Evolutionary conservation across 2,888 invertebrate genomes (phyloP), one percentile per base, ranked within the genome.

Genomic region (Phengaris arion): DNA sequence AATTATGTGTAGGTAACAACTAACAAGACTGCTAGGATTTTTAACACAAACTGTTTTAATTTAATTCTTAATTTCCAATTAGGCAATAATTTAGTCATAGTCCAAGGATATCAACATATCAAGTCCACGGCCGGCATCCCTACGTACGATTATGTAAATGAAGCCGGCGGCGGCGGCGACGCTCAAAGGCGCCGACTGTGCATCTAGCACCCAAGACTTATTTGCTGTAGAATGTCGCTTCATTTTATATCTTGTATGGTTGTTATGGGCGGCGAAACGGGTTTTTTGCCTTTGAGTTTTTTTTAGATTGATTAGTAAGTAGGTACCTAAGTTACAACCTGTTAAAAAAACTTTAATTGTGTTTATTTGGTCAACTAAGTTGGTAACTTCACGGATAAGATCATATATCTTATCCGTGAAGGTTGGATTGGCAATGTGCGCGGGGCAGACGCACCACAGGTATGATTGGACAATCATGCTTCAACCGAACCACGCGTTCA

Each of bases 111-210:
- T 64, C 59, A 64, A 64, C 35, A 48, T 48, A 48, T 48, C 48
- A 8, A 48, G 64, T 35, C 35, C 22, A 22, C 22, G 22, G 59
- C 12, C 64, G 70, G 51, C 48, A 70, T 22, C 70, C 70, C 70
- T 52, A 22, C 70, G 70, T 80, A 79, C 78, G 81, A 81, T 81
- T 88, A 90, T 92, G 90, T 87, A 90, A 92, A 91, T 91, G 87
- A 89, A 86, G 84, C 84, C 80, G 81, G 80, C 84, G 84, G 83
- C 79, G 78, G 57, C 15, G 59, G 59, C 22, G 79, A 78, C 79
- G 75, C 78, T 86, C 89, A 91, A 91, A 91, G 88, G 82, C 78
- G 82, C 90, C 79, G 85, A 70, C 73, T 82, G 79, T 81, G 81
- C 84, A 85, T 84, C 84, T 83, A 82, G 85, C 85, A 81, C 84